These are phyloP conservation scores for Archips crataeganus DNA, from an alignment of 2,888 invertebrate species.

Conservation along the genomic window DNA sequence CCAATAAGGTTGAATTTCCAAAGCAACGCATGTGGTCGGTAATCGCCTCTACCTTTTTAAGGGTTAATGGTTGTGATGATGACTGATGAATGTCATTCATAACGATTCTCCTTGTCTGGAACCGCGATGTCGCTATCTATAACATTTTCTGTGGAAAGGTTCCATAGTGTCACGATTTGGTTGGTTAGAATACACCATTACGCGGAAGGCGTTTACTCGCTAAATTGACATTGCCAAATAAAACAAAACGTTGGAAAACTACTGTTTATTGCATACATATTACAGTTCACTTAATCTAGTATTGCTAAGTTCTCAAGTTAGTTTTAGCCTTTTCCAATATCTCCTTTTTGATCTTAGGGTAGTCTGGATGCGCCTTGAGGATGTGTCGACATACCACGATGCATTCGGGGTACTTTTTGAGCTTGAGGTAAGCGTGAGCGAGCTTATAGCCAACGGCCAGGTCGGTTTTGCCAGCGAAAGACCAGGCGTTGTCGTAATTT, in stretches of 20 bases:
- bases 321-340: slow-evolving; percentile 95
- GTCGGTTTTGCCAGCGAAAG: slow-evolving; percentile 92
- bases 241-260: neutral
- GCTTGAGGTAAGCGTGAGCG: slow-evolving; percentile 96
- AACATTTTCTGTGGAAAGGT: too few relatives aligned
- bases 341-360: slow-evolving; percentile 96
- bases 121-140: too few relatives aligned
- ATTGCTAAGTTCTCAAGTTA: slow-evolving; percentile 88
- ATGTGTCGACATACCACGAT: slow-evolving; percentile 95
- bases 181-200: too few relatives aligned
- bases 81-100: too few relatives aligned
- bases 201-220: too few relatives aligned
- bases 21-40: too few relatives aligned
- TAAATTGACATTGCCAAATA: neutral
- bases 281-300: neutral
- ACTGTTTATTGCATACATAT: neutral
- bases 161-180: too few relatives aligned
- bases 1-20: too few relatives aligned
- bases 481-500: slow-evolving; percentile 95
- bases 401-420: slow-evolving; percentile 94
- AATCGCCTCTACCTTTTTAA: too few relatives aligned
- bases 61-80: too few relatives aligned
- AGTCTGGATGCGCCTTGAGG: slow-evolving; percentile 92
- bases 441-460: slow-evolving; percentile 96
- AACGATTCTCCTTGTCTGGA: too few relatives aligned